phyloP scores from a whole-genome alignment of 2,888 invertebrate species.

The Chrysomela aeneicollis region DNA sequence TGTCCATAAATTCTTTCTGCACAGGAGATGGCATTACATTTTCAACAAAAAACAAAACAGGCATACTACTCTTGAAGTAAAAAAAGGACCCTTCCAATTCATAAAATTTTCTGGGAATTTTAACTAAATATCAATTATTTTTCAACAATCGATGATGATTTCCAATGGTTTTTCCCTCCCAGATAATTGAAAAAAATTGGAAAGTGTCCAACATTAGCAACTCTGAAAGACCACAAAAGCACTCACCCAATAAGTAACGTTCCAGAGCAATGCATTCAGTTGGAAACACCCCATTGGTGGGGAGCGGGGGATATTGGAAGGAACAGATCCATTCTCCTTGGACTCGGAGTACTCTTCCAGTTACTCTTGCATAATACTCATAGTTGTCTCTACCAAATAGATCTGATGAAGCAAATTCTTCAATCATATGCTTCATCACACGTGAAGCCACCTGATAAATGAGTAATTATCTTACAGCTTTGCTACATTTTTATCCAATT shows the following conservation, averaged over 20 bases:
- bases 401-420: slow-evolving; percentile 95
- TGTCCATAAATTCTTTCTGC: not conserved
- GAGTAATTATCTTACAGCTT: too few relatives aligned
- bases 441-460: slow-evolving; percentile 83
- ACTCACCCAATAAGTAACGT: slow-evolving; percentile 59
- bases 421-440: slow-evolving; percentile 96
- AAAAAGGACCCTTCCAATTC: too few relatives aligned
- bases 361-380: slow-evolving; percentile 94
- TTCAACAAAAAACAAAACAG: not conserved
- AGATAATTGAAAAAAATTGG: not conserved
- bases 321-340: slow-evolving; percentile 97
- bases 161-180: not conserved
- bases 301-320: slow-evolving; percentile 85
- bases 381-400: slow-evolving; percentile 94
- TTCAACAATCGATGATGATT: too few relatives aligned
- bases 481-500: too few relatives aligned
- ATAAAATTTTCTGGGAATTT: too few relatives aligned
- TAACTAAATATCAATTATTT: too few relatives aligned
- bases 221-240: slow-evolving; percentile 41
- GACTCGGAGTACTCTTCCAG: slow-evolving; percentile 89
- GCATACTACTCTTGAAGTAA: not conserved
- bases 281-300: slow-evolving; percentile 71
- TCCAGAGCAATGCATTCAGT: slow-evolving; percentile 65
- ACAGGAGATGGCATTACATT: not conserved
- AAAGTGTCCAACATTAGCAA: not conserved